phyloP scores from a whole-genome alignment of 2,113 vertebrate species.

The Sebastes fasciatus region DNA sequence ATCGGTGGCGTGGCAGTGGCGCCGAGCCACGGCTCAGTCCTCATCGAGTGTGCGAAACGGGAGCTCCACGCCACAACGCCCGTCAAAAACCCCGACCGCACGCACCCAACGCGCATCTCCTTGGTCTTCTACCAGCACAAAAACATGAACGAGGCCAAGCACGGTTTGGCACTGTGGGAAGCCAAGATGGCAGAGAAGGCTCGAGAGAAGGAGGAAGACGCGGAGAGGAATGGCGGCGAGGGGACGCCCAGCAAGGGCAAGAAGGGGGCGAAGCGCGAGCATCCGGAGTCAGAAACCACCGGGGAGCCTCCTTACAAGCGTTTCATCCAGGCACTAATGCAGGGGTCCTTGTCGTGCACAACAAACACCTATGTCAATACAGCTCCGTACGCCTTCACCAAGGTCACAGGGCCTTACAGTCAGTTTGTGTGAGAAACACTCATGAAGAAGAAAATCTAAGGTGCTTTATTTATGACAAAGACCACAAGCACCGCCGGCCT shows the following conservation, averaged over 20 bases:
- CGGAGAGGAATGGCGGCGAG: constrained; percentile 91
- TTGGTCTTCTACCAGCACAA: constrained; percentile 99
- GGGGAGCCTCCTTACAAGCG: constrained; percentile 89
- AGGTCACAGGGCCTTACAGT: constrained; percentile 98
- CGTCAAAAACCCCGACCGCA: constrained; percentile 92
- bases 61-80: constrained; percentile 97
- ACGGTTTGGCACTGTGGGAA: constrained; percentile 95
- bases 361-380: constrained; percentile 95
- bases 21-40: constrained; percentile 95
- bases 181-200: constrained; percentile 98
- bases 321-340: constrained; percentile 91
- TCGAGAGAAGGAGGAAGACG: constrained; percentile 94
- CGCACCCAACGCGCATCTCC: constrained; percentile 93
- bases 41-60: constrained; percentile 97
- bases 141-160: constrained; percentile 97
- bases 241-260: constrained; percentile 90
- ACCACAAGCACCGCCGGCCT: constrained; percentile 63
- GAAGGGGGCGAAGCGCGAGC: constrained; percentile 93
- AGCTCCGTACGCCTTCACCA: constrained; percentile 96
- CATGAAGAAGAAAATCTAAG: constrained; percentile 64
- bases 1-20: constrained; percentile 98
- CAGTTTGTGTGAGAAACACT: constrained; percentile 86
- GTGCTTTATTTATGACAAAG: constrained; percentile 73
- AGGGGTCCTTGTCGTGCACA: constrained; percentile 91
- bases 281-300: constrained; percentile 84